Conservation (phyloP, 2,888 invertebrate genomes). For the Drosophila hamatofila region DNA sequence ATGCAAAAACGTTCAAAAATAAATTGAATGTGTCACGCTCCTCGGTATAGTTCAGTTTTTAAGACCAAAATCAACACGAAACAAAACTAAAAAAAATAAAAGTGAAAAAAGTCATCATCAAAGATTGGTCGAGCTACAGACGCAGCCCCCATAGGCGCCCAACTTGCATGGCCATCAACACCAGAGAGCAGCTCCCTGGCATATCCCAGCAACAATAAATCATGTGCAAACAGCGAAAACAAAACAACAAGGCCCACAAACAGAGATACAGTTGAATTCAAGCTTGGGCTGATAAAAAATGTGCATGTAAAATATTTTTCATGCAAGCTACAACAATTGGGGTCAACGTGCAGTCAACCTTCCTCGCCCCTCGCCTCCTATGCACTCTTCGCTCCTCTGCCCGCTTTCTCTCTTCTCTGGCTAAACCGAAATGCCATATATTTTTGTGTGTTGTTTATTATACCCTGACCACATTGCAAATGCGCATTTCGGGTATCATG, state of each 20-base stretch:
- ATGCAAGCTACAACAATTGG: conserved; percentile 61
- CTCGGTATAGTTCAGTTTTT: conserved; percentile 10
- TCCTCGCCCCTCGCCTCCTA: background rate
- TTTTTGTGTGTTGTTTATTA: conserved; percentile 38
- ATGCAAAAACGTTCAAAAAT: conserved; percentile 33
- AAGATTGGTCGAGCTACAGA: conserved; percentile 1
- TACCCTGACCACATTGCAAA: background rate
- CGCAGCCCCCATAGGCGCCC: conserved; percentile 1
- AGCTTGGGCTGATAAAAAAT: conserved; percentile 74
- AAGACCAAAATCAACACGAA: conserved; percentile 45
- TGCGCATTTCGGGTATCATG: background rate
- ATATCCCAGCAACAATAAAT: conserved; percentile 57
- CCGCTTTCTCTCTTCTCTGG: background rate
- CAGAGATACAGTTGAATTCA: conserved; percentile 67
- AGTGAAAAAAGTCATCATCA: conserved; percentile 55
- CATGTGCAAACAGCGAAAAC: conserved; percentile 53
- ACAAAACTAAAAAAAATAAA: conserved; percentile 28
- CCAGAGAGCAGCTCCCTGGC: conserved; percentile 15
- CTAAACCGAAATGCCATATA: conserved; percentile 22
- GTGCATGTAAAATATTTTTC: conserved; percentile 71
- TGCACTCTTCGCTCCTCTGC: background rate
- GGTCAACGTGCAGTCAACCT: conserved; percentile 60
- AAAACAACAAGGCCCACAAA: conserved; percentile 29
- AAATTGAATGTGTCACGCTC: conserved; percentile 52
- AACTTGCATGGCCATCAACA: conserved; percentile 59